Base-by-base conservation (phyloP, 1,140 invertebrate species). In the Hyles vespertilio region DNA sequence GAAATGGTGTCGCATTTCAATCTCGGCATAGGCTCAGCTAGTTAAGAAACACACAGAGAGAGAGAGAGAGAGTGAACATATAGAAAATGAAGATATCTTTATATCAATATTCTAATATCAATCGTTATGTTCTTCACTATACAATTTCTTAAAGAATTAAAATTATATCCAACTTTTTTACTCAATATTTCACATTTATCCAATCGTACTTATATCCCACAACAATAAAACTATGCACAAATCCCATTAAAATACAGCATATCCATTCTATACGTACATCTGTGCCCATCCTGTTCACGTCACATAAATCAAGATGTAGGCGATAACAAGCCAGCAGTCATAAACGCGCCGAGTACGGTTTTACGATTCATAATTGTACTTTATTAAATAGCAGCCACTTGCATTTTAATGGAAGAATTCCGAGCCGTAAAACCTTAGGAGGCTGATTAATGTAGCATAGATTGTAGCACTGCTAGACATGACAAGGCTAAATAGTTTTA, bases 351-450 rank as follows among this genome's bases (percentile, higher is more conserved):
- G 78, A 70, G 83, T 83, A 86, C 81, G 79, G 77, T 74, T 87
- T 87, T 87, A 87, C 77, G 84, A 87, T 77, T 84, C 84, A 85
- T 87, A 87, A 87, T 87, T 87, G 82, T 81, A 81, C 77, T 85
- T 84, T 87, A 87, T 87, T 87, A 81, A 84, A 87, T 79, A 74
- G 68, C 80, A 67, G 73, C 74, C 71, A 69, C 70, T 77, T 78
- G 74, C 80, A 76, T 80, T 79, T 80, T 82, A 81, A 85, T 83
- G 78, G 65, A 70, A 69, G 69, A 68, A 72, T 70, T 73, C 72
- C 67, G 60, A 65, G 67, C 59, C 61, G 61, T 72, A 70, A 63
- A 63, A 63, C 52, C 56, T 59, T 52, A 56, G 57, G 55, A 50
- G 48, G 46, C 52, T 54, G 52, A 54, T 54, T 54, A 54, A 54